A percentile compares a stretch with the other conserved stretches of the same genome.
Conservation (phyloP, 2,113 vertebrate genomes). For the Stictonetta naevosa region DNA sequence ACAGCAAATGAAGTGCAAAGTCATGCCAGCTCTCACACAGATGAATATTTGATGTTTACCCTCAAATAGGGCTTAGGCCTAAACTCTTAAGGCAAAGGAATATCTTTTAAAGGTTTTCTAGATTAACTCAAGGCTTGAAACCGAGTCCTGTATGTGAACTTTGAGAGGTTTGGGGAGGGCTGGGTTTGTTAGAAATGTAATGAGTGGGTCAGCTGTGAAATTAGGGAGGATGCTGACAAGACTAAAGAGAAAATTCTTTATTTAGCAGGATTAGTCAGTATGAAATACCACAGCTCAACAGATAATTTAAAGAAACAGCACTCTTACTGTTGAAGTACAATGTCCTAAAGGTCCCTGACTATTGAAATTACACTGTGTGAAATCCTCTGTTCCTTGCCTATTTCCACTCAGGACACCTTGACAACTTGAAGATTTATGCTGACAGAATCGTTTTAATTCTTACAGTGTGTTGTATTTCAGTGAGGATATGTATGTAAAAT, state of each 20-base stretch:
- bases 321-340: not conserved
- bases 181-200: not conserved
- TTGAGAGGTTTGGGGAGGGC: not conserved
- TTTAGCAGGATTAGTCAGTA: not conserved
- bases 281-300: not conserved
- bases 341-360: not conserved
- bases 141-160: accelerated
- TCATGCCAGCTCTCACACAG: not conserved
- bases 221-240: not conserved
- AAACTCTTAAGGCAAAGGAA: not conserved
- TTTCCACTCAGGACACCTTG: not conserved
- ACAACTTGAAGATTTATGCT: not conserved
- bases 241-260: not conserved
- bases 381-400: accelerated
- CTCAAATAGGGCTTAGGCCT: not conserved
- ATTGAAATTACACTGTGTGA: not conserved
- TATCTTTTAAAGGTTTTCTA: not conserved
- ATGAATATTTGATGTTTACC: not conserved
- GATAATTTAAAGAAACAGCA: not conserved
- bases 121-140: not conserved
- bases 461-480: not conserved
- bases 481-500: not conserved
- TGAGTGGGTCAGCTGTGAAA: not conserved
- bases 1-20: not conserved
- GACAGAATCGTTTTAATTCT: not conserved